Base-by-base conservation (phyloP, 2,113 vertebrate genomes). In the Esox niger region DNA sequence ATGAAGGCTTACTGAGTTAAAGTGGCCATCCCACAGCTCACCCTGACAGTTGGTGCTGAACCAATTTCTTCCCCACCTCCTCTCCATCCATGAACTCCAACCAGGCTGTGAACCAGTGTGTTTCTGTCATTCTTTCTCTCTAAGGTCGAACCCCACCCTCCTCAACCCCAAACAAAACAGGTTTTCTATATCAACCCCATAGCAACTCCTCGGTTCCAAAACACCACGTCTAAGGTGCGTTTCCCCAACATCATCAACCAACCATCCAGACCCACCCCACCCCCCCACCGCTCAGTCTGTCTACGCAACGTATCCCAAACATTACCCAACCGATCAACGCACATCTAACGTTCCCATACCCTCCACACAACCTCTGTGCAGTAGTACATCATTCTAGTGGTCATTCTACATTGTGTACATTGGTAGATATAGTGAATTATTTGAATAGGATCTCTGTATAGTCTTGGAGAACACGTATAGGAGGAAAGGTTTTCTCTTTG, bases 151-250 rank as follows among this genome's bases (percentile, higher is more conserved):
- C 84, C 91, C 86, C 90, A 90, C 88, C 90, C 89, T 91, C 90
- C 89, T 88, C 91, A 91, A 81, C 88, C 91, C 88, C 91, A 92
- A 89, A 90, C 91, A 91, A 93, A 93, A 91, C 91, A 91, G 87
- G 88, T 92, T 92, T 93, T 93, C 89, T 93, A 93, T 92, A 91
- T 93, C 91, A 93, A 91, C 89, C 91, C 91, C 73, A 90, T 92
- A 89, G 91, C 91, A 88, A 90, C 90, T 89, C 89, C 91, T 88
- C 84, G 90, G 88, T 91, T 90, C 89, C 87, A 91, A 91, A 91
- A 90, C 87, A 90, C 91, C 77, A 87, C 91, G 82, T 87, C 90
- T 86, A 93, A 93, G 91, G 91, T 93, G 91, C 91, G 91, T 92
- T 65, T 71, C 70, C 43, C 64, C 59, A 47, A 47, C 20, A 60